Conservation (phyloP, 2,888 invertebrate genomes). For the Temnothorax unifasciatus region DNA sequence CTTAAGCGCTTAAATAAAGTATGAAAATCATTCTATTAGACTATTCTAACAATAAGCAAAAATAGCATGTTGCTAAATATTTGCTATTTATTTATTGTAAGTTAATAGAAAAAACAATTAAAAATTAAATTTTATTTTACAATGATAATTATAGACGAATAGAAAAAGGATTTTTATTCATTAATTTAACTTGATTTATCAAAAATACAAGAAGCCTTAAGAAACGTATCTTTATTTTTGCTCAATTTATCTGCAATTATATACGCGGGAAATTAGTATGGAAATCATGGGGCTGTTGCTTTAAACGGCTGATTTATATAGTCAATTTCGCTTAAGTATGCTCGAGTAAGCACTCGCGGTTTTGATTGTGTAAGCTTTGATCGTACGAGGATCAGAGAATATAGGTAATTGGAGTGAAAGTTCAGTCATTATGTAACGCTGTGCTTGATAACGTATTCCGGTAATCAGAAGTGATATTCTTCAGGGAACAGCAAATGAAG, state of each 20-base stretch:
- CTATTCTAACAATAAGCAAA: not conserved
- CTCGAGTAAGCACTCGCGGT: conserved; percentile 10
- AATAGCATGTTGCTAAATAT: not conserved
- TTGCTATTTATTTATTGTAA: not conserved
- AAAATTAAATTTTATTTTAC: not conserved
- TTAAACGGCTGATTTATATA: conserved; percentile 16
- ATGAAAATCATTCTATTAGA: not conserved
- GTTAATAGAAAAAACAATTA: not conserved
- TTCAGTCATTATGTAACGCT: conserved; percentile 24
- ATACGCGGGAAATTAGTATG: not conserved
- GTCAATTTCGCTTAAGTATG: conserved; percentile 13
- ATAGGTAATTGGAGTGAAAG: conserved; percentile 40
- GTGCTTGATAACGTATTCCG: not conserved
- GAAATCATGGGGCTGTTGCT: not conserved
- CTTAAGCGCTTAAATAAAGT: not conserved
- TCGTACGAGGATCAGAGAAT: conserved; percentile 13
- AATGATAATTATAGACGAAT: not conserved
- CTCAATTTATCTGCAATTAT: not conserved
- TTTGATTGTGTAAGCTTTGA: conserved; percentile 19
- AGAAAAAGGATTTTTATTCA: not conserved
- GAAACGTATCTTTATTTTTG: not conserved
- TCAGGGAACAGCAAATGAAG: not conserved
- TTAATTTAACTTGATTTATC: not conserved
- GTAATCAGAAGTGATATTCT: conserved; percentile 26
- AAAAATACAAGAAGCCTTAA: not conserved